These are phyloP conservation scores for Hyperoodon ampullatus DNA, from an alignment of 2,113 vertebrate species.

Conservation along the genomic window DNA sequence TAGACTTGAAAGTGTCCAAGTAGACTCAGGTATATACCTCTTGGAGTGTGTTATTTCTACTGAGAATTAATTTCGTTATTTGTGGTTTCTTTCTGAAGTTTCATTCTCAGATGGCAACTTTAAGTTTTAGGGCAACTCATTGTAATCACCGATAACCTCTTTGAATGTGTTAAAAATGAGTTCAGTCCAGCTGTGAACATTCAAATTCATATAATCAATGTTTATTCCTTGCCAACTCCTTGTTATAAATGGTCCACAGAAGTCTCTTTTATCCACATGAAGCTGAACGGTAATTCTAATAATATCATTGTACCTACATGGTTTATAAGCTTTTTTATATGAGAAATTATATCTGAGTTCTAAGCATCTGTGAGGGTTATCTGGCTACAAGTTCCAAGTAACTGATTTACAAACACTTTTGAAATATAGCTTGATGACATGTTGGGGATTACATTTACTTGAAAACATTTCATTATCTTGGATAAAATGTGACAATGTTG, in stretches of 20 bases:
- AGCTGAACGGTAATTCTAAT: background rate
- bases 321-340: constrained; percentile 25
- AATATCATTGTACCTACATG: background rate
- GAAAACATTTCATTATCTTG: background rate
- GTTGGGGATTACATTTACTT: background rate
- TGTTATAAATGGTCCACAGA: constrained; percentile 42
- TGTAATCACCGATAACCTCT: background rate
- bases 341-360: background rate
- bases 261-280: background rate
- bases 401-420: constrained; percentile 1
- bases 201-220: constrained; percentile 37
- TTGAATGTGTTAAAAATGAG: constrained; percentile 34
- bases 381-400: background rate
- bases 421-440: background rate
- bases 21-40: background rate
- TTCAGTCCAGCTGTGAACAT: constrained; percentile 31
- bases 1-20: background rate
- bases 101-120: constrained; percentile 46
- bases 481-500: constrained; percentile 32
- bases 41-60: constrained; percentile 14
- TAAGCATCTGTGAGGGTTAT: background rate
- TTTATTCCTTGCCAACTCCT: constrained; percentile 29
- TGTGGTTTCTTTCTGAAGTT: constrained; percentile 44
- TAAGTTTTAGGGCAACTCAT: constrained; percentile 42
- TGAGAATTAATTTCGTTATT: constrained; percentile 54